Percentiles rank a stretch among this genome's conserved stretches.
Conservation (phyloP, 2,797 vertebrate genomes). For the Rhinophrynus dorsalis region DNA sequence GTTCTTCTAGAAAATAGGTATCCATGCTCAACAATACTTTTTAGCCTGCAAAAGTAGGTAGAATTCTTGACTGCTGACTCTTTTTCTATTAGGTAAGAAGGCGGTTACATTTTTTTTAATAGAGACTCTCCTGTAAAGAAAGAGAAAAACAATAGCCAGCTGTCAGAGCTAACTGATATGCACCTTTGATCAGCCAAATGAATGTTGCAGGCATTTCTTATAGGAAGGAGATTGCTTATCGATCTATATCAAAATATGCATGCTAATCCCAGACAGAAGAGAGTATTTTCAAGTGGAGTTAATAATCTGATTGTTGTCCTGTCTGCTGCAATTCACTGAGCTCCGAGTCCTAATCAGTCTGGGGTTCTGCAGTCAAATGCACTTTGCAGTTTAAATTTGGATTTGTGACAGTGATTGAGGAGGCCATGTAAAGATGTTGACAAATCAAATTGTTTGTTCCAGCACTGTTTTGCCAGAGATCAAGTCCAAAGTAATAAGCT, state of each 20-base stretch:
- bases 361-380: conserved; percentile 98
- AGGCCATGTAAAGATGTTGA: conserved; percentile 99
- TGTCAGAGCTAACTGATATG: conserved; percentile 89
- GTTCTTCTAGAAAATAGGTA: no score
- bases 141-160: conserved; percentile 92
- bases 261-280: conserved; percentile 92
- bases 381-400: conserved; percentile 99
- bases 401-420: conserved; percentile 99
- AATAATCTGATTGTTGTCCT: conserved; percentile 99
- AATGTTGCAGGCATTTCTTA: conserved; percentile 99
- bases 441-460: conserved; percentile 99
- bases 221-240: conserved; percentile 99
- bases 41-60: conserved; percentile 79
- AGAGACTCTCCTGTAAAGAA: conserved; percentile 82
- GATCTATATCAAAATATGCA: conserved; percentile 99
- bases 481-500: conserved; percentile 99
- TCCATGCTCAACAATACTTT: neutral
- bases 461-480: conserved; percentile 99
- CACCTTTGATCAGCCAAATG: conserved; percentile 99
- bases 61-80: conserved; percentile 90
- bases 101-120: conserved; percentile 72
- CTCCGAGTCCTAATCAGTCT: conserved; percentile 98
- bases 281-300: conserved; percentile 99
- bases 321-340: conserved; percentile 98
- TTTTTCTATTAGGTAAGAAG: conserved; percentile 78